These are phyloP conservation scores for Tupaia chinensis DNA, from an alignment of 2,113 vertebrate genomes.

Conservation along the genomic window DNA sequence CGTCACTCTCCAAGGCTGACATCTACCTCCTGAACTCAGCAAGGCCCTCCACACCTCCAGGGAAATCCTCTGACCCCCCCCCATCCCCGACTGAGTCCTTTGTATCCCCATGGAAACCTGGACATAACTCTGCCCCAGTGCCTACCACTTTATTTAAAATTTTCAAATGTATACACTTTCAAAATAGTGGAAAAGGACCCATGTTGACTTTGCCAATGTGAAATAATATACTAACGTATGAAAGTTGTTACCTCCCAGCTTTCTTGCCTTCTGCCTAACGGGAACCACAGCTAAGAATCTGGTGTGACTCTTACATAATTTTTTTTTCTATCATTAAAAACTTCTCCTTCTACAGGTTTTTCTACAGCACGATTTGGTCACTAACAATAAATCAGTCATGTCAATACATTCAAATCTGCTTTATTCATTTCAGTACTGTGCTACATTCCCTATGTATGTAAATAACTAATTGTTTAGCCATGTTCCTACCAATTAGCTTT, in stretches of 20 bases:
- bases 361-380: not conserved
- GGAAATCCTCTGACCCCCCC: not conserved
- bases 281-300: not conserved
- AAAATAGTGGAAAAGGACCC: not conserved
- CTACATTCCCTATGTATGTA: not conserved
- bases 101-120: not conserved
- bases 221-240: not conserved
- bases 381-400: not conserved
- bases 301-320: not conserved
- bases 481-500: not conserved
- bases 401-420: not conserved
- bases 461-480: not conserved
- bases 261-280: not conserved
- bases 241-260: not conserved
- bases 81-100: too few species aligned
- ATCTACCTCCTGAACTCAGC: fast-evolving
- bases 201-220: not conserved
- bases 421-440: not conserved
- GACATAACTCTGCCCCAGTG: not conserved
- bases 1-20: fast-evolving
- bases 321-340: not conserved
- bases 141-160: not conserved
- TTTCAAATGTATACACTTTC: not conserved
- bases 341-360: not conserved
- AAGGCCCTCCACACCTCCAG: not conserved